Evolutionary conservation across 2,797 vertebrate species (phyloP), one percentile per base, ranked within the genome.

Genomic region (Pseudopleuronectes americanus): DNA sequence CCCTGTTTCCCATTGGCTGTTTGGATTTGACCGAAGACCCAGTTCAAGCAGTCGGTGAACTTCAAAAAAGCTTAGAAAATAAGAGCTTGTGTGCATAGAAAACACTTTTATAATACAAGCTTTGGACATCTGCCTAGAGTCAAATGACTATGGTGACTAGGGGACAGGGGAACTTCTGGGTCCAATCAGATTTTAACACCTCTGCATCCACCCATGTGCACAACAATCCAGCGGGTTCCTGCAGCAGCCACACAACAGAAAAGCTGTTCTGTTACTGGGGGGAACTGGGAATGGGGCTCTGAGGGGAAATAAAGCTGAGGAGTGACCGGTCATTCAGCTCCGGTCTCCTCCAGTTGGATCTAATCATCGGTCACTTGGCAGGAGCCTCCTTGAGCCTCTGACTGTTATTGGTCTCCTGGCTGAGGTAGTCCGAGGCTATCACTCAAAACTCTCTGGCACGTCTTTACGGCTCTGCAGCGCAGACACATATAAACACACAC

Each of bases 331-430:
- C 59, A 71, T 80, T 84, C 75, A 58, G 60, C 68, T 65, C 67
- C 41, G 65, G 69, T 84, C 82, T 71, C 78, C 70, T 85, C 86
- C 79, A 84, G 78, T 81, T 79, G 77, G 81, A 83, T 88, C 79
- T 84, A 89, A 89, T 90, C 89, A 91, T 73, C 80, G 85, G 86
- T 81, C 88, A 88, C 83, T 89, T 89, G 87, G 80, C 82, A 80
- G 76, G 62, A 87, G 68, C 72, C 88, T 76, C 77, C 77, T 85
- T 85, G 68, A 90, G 83, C 77, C 41, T 71, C 74, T 72, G 70
- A 61, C 75, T 80, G 72, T 89, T 86, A 91, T 84, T 85, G 87
- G 82, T 89, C 86, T 87, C 86, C 64, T 76, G 76, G 81, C 81
- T 75, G 80, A 58, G 58, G 65, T 74, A 61, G 76, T 83, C 60